Evolutionary conservation across 2,797 vertebrate species (phyloP), one percentile per base, ranked within the genome.

Genomic region (Yasuhikotakia modesta): DNA sequence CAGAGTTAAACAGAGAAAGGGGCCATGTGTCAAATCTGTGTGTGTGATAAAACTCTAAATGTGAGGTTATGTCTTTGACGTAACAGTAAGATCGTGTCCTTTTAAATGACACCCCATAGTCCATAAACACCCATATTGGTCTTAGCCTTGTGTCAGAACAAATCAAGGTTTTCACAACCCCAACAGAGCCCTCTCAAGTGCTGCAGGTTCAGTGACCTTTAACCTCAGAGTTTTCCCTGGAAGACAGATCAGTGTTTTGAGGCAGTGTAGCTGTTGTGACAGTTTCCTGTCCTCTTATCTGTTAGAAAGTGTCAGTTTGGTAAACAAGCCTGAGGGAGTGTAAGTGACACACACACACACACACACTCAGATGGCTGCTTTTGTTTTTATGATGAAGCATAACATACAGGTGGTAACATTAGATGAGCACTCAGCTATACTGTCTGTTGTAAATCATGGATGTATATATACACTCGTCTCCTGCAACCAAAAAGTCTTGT

Each of bases 271-370:
- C 30, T 83, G 53, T 72, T 76, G 22, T 81, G 79, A 72, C 69
- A 71, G 71, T 24, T 43, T 77, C 48, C 48, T 50, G 64, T 82
- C 71, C 57, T 57, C 48, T 69, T 43, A 58, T 76, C 73, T 67
- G 43, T 66, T 60, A 43, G 21, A 53, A 35, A 75, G 21, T 76
- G 55, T 53, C 79, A 72, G 55, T 43, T 53, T 65, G 39, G 76
- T 76, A 81, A 83, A 79, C 76, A 79, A 7, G 46, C 72, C 67
- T 60, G 61, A 68, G 63, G 72, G 61, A 73, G 53, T 71, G 60
- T 61, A 61, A 50, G 46, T 46, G 4, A 24, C 39, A 46, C 19
- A 13, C 66, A 16, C 24, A 2, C 48, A 52, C 66, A 73, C 52
- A 72, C 43, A 55, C n/a, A 81, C 19, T n/a, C n/a, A n/a, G n/a